Base-by-base conservation (phyloP, 2,113 vertebrate species). In the Elanus axillaris region DNA sequence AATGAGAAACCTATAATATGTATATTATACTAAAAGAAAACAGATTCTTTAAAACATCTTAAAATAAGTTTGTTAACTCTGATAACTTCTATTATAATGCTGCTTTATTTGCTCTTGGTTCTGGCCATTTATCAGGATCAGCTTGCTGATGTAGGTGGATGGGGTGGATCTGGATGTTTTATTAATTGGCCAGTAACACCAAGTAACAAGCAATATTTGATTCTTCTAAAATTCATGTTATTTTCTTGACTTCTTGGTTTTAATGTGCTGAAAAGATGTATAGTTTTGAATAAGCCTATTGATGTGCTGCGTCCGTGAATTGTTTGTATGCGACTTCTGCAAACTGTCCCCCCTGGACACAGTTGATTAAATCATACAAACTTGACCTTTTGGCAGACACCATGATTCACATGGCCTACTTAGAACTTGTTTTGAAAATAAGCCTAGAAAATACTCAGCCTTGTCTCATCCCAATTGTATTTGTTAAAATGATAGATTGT, bases 401-500 rank as follows among this genome's bases (percentile, higher is more conserved):
- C 12, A 3, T 89, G 68, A 87, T 93, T 95, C 77, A 88, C 45
- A 48, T 50, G 86, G 31, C 84, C 84, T 85, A 78, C 66, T 97
- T 95, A 94, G 22, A 89, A 69, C 43, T 53, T 79, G 64, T 62
- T 94, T 95, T 86, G 91, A 94, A 96, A 82, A 40, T 53, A 72
- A 96, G 60, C 25, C 48, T 86, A 60, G 69, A 87, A 92, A 93
- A 95, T 52, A 50, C 8, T 80, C 45, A 3, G 15, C 38, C 58
- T 90, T 94, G 27, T 64, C 13, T 88, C 67, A 38, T 29, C 32
- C 38, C 88, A 60, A 77, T 59, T 91, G 13, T 18, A 31, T 83
- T 67, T 6, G 1, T 91, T 96, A 76, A 90, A 88, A 78, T 79
- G 38, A 67, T 87, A 71, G 11, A 79, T 87, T 75, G 43, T 69